phyloP scores from a whole-genome alignment of 64 coral and sea anemone genomes.

The Actinia equina region DNA sequence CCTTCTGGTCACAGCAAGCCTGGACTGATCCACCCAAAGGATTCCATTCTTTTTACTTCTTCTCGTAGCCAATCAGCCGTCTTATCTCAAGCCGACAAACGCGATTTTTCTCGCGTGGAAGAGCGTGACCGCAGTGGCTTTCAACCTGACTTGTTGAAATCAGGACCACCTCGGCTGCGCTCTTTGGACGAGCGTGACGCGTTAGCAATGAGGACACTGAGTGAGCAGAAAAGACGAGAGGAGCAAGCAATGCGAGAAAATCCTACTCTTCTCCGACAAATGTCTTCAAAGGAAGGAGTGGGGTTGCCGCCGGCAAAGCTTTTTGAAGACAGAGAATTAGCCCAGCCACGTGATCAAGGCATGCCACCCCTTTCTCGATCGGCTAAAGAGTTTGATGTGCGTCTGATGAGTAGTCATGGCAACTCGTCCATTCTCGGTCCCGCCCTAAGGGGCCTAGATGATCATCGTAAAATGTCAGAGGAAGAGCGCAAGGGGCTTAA shows the following conservation, averaged over 20 bases:
- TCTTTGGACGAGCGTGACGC: conserved; percentile 61
- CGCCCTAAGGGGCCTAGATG: conserved; percentile 29
- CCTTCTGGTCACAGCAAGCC: conserved; percentile 37
- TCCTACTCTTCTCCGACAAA: conserved; percentile 27
- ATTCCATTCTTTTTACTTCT: conserved; percentile 41
- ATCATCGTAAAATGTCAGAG: conserved; percentile 31
- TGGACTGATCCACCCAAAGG: conserved; percentile 49
- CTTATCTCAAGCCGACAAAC: conserved; percentile 47
- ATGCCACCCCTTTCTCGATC: conserved; percentile 2
- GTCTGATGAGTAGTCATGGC: conserved; percentile 24
- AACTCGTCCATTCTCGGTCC: conserved; percentile 41
- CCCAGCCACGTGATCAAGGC: conserved; percentile 12
- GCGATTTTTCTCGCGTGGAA: conserved; percentile 32
- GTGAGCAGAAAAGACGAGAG: conserved; percentile 64
- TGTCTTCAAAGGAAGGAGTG: conserved; percentile 34
- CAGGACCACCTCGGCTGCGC: conserved; percentile 78
- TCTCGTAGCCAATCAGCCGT: conserved; percentile 38
- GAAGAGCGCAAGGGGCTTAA: conserved; percentile 12
- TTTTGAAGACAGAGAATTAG: conserved; percentile 44
- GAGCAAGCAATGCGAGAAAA: conserved; percentile 54
- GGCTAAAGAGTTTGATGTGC: conserved; percentile 17
- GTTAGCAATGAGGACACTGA: conserved; percentile 35
- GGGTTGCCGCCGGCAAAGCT: conserved; percentile 48
- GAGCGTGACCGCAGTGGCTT: conserved; percentile 53
- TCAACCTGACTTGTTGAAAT: conserved; percentile 66